phyloP scores from a whole-genome alignment of 1,140 invertebrate genomes.

The Leptopilina clavipes region DNA sequence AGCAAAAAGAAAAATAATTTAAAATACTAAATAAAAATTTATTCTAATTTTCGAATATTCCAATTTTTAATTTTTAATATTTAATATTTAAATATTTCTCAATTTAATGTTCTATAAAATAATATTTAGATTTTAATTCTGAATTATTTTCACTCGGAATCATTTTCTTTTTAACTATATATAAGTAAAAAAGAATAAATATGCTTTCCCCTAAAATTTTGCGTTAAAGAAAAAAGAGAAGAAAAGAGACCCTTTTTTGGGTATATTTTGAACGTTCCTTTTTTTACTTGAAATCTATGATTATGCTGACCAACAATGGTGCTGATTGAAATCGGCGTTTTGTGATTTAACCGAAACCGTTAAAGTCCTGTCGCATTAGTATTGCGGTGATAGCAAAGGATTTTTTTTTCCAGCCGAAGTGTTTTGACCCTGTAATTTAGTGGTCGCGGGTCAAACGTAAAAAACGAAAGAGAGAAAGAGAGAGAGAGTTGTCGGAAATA shows the following conservation, averaged over 20 bases:
- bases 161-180: too few relatives aligned
- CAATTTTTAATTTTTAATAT: too few relatives aligned
- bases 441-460: conserved; percentile 68
- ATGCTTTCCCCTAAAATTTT: too few relatives aligned
- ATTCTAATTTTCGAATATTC: too few relatives aligned
- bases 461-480: conserved; percentile 51
- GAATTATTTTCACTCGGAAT: too few relatives aligned
- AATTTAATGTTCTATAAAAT: too few relatives aligned
- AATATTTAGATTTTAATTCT: too few relatives aligned
- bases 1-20: too few relatives aligned
- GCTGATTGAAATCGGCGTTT: conserved; percentile 73
- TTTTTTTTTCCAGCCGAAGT: conserved; percentile 67
- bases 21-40: too few relatives aligned
- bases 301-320: conserved; percentile 68
- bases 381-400: conserved; percentile 66
- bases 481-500: conserved; percentile 23
- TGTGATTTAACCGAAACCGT: conserved; percentile 65
- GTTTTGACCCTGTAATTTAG: conserved; percentile 70
- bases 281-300: conserved; percentile 37
- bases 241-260: not conserved
- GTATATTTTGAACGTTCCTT: not conserved
- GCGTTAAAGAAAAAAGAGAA: not conserved
- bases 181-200: too few relatives aligned
- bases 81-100: too few relatives aligned
- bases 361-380: conserved; percentile 59